Base-by-base conservation (phyloP, 2,113 vertebrate genomes). In the Semnornis frantzii region DNA sequence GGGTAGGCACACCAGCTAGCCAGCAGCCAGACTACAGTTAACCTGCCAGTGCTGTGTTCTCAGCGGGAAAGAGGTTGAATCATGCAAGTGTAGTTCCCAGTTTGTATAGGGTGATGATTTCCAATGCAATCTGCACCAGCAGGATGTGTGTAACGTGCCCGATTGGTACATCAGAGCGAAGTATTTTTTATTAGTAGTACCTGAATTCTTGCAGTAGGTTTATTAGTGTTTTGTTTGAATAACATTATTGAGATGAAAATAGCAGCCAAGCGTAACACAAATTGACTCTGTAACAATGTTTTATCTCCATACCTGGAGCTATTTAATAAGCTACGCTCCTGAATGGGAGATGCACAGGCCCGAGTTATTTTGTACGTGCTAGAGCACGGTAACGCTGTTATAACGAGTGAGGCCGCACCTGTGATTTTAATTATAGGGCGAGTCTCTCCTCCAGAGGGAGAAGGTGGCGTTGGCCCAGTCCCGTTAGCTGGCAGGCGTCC, bases 291-390 rank as follows among this genome's bases (percentile, higher is more conserved):
- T 52, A 8, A 19, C 42, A 31, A 17, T 0, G 52, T 6, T 16
- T 48, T 50, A 5, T 2, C 48, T 13, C 55, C 5, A 4, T 8
- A 17, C 3, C 24, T 0, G 44, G 44, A 3, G 59, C 48, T 20
- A 13, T 59, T 21, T 19, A 5, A 0, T 2, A 25, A 16, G 50
- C 2, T 3, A 4, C 5, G 1, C 2, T 13, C 14, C 6, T 3
- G 23, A 25, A 25, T 0, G 19, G 58, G 3, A 2, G 15, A 33
- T 34, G 1, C 0, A 1, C 5, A 2, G 54, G 0, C 6, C 5
- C 3, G 1, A 3, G 20, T 17, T 5, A 65, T 1, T 14, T 2
- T 17, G 10, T 4, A 3, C 1, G 1, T 0, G 1, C 58, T 12
- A 2, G 1, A n/a, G n/a, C 1, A 4, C n/a, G 15, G 50, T 59